Evolutionary conservation across 2,113 vertebrate species (phyloP).

Genomic region (Esox niger): DNA sequence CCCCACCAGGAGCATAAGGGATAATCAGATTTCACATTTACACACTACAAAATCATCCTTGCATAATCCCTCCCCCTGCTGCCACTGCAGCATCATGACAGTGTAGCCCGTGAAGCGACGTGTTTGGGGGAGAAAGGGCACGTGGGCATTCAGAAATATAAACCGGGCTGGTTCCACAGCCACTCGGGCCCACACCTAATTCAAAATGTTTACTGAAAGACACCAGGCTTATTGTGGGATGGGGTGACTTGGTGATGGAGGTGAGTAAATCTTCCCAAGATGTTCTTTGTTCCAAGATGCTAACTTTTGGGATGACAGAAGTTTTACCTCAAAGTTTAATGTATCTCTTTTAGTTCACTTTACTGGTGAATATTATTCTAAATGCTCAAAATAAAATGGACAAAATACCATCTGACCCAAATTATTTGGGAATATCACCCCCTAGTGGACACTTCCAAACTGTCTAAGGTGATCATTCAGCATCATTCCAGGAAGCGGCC

Average conservation of each 20-base stretch:
- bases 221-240: not conserved
- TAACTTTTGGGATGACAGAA: no score
- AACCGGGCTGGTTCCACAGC: not conserved
- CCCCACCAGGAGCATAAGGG: conserved; percentile 39
- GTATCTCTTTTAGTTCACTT: not conserved
- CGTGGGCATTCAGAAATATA: not conserved
- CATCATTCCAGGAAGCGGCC: no score
- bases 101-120: conserved; percentile 33
- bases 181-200: not conserved
- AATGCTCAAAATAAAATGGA: not conserved
- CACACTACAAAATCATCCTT: conserved; percentile 67
- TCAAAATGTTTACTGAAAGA: not conserved
- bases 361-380: not conserved
- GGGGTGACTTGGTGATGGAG: no score
- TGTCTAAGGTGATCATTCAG: no score
- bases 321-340: not conserved
- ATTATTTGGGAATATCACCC: not conserved
- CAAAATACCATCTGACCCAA: not conserved
- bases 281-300: no score
- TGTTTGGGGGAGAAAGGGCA: not conserved
- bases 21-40: conserved; percentile 77
- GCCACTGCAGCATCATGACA: conserved; percentile 50
- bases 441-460: not conserved
- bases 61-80: conserved; percentile 55
- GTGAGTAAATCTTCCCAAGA: no score